phyloP scores from a whole-genome alignment of 2,113 vertebrate genomes.

The Rhynchopsitta pachyrhyncha region DNA sequence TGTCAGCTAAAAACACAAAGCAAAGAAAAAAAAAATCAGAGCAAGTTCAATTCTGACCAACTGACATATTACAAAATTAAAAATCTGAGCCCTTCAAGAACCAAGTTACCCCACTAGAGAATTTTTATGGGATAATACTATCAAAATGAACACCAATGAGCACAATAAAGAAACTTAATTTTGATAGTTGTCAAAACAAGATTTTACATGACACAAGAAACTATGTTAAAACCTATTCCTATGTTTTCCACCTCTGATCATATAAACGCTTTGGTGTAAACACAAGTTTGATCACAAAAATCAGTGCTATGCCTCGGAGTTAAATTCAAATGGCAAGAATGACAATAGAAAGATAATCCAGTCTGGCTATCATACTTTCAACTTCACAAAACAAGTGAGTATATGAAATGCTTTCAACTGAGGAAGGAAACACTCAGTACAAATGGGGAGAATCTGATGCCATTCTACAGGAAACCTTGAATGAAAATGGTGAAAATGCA shows the following conservation, averaged over 20 bases:
- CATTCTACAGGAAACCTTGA: background rate
- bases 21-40: background rate
- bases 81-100: background rate
- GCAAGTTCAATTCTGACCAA: background rate
- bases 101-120: background rate
- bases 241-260: background rate
- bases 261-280: background rate
- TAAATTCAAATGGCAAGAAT: background rate
- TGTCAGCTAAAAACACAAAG: constrained; percentile 82
- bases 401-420: background rate
- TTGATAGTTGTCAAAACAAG: background rate
- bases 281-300: background rate
- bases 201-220: background rate
- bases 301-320: background rate
- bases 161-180: background rate
- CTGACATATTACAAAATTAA: background rate
- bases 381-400: background rate
- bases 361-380: background rate
- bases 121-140: background rate
- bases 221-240: background rate
- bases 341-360: background rate
- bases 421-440: background rate
- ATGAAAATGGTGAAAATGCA: background rate
- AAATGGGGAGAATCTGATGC: background rate
- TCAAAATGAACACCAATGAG: background rate